A percentile compares a stretch with the other conserved stretches of the same genome.
Conservation (phyloP, 2,797 vertebrate species). For the Lophotriccus pileatus region DNA sequence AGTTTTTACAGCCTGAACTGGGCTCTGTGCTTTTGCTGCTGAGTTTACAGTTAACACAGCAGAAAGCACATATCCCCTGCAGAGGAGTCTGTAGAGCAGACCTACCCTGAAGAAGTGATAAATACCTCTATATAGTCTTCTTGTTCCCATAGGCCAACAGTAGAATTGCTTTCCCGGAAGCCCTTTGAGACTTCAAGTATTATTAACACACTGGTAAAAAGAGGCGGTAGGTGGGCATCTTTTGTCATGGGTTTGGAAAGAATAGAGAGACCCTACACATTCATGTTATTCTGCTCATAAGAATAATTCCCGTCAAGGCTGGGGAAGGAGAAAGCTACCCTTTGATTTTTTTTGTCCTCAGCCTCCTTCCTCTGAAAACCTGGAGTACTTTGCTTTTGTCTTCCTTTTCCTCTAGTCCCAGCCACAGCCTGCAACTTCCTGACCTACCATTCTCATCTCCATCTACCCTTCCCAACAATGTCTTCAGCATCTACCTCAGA, state of each 20-base stretch:
- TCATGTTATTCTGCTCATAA: background rate
- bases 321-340: background rate
- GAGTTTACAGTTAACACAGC: background rate
- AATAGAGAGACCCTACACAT: background rate
- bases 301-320: background rate
- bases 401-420: background rate
- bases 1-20: background rate
- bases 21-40: background rate
- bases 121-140: background rate
- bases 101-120: background rate
- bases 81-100: background rate
- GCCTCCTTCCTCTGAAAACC: background rate
- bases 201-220: background rate
- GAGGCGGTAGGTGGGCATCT: background rate
- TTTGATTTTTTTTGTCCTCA: background rate
- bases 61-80: background rate
- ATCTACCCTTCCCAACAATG: background rate
- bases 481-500: background rate
- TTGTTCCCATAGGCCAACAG: background rate
- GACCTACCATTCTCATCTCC: fast-evolving
- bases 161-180: background rate
- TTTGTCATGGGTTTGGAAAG: background rate
- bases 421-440: background rate
- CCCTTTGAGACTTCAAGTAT: background rate
- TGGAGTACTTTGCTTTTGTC: background rate